Evolutionary conservation across 2,888 invertebrate species (phyloP).

Genomic region (Uloborus plumipes): DNA sequence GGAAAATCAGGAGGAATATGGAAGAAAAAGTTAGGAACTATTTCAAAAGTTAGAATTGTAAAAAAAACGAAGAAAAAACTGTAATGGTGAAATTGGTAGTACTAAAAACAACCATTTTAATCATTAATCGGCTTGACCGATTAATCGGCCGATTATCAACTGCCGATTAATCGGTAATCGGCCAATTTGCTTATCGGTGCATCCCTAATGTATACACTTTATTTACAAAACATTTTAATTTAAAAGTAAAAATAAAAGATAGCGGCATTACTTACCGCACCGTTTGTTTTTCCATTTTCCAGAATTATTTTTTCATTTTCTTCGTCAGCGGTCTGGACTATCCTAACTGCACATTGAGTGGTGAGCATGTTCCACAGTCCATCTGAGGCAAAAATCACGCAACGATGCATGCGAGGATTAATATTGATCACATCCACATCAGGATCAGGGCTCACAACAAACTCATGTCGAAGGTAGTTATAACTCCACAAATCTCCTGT

Average conservation of each 20-base stretch:
- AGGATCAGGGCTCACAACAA: slow-evolving; percentile 97
- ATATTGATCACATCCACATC: slow-evolving; percentile 90
- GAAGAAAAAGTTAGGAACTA: too few species aligned
- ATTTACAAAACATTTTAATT: not conserved
- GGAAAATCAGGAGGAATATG: too few species aligned
- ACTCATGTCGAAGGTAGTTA: slow-evolving; percentile 89
- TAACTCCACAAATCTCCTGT: slow-evolving; percentile 96
- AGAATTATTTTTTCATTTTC: slow-evolving; percentile 77
- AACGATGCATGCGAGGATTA: slow-evolving; percentile 81
- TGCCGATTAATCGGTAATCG: too few species aligned
- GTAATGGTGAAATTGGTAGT: too few species aligned
- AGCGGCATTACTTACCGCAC: slow-evolving; percentile 26
- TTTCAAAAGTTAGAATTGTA: too few species aligned
- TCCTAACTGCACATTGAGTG: slow-evolving; percentile 84
- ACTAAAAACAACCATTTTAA: too few species aligned
- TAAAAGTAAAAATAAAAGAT: not conserved
- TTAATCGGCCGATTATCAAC: too few species aligned
- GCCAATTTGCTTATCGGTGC: too few species aligned
- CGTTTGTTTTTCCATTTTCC: slow-evolving; percentile 49
- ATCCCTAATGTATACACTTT: too few species aligned
- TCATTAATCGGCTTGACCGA: too few species aligned
- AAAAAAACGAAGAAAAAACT: too few species aligned
- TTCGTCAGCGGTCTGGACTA: slow-evolving; percentile 85
- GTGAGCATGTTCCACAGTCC: slow-evolving; percentile 97
- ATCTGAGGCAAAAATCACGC: slow-evolving; percentile 95